These are phyloP conservation scores for Bettongia penicillata DNA, from an alignment of 2,113 vertebrate genomes.

Conservation along the genomic window DNA sequence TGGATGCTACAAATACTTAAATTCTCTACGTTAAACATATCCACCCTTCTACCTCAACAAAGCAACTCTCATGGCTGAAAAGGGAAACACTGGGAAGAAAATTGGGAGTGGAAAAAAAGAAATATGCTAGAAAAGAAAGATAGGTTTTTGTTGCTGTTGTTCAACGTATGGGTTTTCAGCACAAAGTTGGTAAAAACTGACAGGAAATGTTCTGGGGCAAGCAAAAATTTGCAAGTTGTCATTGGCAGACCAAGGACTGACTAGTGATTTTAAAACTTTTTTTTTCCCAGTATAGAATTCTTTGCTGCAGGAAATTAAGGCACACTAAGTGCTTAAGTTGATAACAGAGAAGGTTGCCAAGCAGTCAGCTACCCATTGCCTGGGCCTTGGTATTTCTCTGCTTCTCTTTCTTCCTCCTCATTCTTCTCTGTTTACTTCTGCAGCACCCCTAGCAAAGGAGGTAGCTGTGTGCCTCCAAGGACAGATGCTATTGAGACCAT, in stretches of 20 bases:
- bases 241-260: not conserved
- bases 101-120: not conserved
- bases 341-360: not conserved
- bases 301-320: not conserved
- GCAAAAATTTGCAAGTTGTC: not conserved
- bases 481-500: not conserved
- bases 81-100: not conserved
- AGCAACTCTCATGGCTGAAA: not conserved
- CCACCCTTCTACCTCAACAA: not conserved
- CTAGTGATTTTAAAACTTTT: not conserved
- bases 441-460: not conserved
- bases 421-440: not conserved
- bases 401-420: not conserved
- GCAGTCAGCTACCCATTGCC: not conserved
- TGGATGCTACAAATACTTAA: not conserved
- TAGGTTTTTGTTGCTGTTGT: not conserved
- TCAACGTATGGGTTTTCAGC: not conserved
- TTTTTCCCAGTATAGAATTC: not conserved
- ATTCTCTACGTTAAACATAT: not conserved
- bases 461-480: not conserved
- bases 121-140: not conserved
- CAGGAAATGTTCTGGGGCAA: not conserved
- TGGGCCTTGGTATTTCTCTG: not conserved
- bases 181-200: not conserved
- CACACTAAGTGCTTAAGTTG: not conserved